Conservation (phyloP, 2,888 invertebrate species). For the Drosophila lutescens region DNA sequence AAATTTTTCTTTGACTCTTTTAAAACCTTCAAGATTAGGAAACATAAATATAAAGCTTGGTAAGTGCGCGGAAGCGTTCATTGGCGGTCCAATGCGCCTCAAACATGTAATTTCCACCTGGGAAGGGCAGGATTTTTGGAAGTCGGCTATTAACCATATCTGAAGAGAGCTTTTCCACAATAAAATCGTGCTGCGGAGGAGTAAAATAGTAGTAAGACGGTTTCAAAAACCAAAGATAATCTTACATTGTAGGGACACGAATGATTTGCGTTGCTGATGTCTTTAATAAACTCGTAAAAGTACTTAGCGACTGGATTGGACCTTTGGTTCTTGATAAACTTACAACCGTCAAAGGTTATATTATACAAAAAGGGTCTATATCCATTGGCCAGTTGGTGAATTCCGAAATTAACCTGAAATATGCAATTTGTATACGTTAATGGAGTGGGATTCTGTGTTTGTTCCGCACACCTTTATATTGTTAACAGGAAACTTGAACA, state of each 20-base stretch:
- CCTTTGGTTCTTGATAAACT: background rate
- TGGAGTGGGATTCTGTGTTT: background rate
- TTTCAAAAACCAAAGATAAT: background rate
- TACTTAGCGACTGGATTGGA: background rate
- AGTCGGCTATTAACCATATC: background rate
- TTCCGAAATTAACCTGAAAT: background rate
- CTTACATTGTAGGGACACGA: slow-evolving; percentile 11
- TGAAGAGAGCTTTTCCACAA: background rate
- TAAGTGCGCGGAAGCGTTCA: background rate
- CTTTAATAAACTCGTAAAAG: background rate
- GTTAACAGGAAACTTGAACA: background rate
- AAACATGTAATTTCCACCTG: slow-evolving; percentile 10
- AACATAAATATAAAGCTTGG: background rate
- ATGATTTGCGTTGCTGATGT: background rate
- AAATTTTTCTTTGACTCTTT: too few relatives aligned
- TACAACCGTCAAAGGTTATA: background rate
- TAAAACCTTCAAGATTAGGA: too few relatives aligned
- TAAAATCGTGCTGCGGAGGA: slow-evolving; percentile 1
- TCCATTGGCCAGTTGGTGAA: background rate
- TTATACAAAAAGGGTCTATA: background rate
- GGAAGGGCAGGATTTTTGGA: slow-evolving; percentile 1
- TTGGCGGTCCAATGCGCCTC: background rate
- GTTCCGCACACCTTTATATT: background rate
- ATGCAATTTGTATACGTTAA: too few relatives aligned
- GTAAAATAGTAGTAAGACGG: too few relatives aligned